Evolutionary conservation across 1,140 invertebrate species (phyloP).

Genomic region (Paralvinella palmiformis): DNA sequence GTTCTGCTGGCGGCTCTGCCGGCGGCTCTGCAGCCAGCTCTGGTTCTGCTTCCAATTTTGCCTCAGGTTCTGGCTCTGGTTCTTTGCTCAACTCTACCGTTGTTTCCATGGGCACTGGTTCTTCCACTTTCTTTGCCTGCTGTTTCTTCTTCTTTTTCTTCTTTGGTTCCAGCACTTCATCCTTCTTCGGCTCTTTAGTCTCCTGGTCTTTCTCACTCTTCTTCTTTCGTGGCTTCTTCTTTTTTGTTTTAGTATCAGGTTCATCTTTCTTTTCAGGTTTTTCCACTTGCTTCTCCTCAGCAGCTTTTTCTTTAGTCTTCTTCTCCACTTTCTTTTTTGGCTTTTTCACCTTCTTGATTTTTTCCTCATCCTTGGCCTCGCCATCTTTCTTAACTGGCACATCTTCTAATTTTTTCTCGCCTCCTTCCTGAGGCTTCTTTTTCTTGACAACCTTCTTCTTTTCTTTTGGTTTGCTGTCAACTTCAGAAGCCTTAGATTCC

Average conservation of each 20-base stretch:
- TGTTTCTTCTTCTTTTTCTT: neutral
- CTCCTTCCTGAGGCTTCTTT: too few relatives aligned
- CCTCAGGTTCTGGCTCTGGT: neutral
- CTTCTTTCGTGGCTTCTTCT: neutral
- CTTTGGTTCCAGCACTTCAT: neutral
- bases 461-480: too few relatives aligned
- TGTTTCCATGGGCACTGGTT: neutral
- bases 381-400: too few relatives aligned
- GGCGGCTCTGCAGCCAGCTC: too few relatives aligned
- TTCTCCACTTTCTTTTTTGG: neutral
- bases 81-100: neutral
- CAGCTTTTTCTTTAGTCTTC: neutral
- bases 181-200: neutral
- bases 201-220: neutral
- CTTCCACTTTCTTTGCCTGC: neutral
- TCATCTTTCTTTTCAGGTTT: neutral
- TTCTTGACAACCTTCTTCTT: too few relatives aligned
- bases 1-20: too few relatives aligned
- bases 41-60: too few relatives aligned
- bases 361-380: neutral
- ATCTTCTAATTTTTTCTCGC: too few relatives aligned
- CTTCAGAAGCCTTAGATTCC: too few relatives aligned
- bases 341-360: neutral
- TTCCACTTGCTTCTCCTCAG: neutral
- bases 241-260: neutral